Evolutionary conservation across 2,113 vertebrate species (phyloP).

Genomic region (Zootoca vivipara): DNA sequence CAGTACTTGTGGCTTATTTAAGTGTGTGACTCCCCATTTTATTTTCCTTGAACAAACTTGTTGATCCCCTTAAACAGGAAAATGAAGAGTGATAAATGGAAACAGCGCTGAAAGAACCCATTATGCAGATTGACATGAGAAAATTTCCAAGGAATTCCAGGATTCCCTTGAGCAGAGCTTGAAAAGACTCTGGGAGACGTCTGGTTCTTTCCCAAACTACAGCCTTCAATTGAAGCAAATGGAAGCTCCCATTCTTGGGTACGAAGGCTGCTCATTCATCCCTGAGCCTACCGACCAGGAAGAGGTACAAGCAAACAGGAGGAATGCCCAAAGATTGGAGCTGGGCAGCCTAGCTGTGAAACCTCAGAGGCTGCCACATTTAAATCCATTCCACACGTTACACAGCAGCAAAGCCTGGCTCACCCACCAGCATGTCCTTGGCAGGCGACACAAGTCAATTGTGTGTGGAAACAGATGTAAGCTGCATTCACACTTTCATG

Average conservation of each 20-base stretch:
- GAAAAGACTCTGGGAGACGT: background rate
- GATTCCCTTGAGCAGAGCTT: background rate
- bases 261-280: background rate
- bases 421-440: background rate
- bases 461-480: background rate
- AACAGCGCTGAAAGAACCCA: background rate
- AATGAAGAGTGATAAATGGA: background rate
- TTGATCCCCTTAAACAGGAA: too few species aligned
- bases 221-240: background rate
- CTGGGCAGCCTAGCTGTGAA: background rate
- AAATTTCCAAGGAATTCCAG: background rate
- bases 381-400: background rate
- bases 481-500: background rate
- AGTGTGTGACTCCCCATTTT: background rate
- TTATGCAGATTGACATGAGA: too few species aligned
- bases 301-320: background rate
- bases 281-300: background rate
- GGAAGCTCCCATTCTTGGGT: too few species aligned
- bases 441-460: background rate
- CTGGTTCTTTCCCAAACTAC: background rate
- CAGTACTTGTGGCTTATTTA: too few species aligned
- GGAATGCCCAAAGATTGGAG: too few species aligned
- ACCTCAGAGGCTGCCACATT: background rate
- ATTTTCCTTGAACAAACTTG: background rate
- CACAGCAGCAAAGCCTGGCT: background rate